Evolutionary conservation across 1,140 invertebrate genomes (phyloP).

Genomic region (Frieseomelitta varia): DNA sequence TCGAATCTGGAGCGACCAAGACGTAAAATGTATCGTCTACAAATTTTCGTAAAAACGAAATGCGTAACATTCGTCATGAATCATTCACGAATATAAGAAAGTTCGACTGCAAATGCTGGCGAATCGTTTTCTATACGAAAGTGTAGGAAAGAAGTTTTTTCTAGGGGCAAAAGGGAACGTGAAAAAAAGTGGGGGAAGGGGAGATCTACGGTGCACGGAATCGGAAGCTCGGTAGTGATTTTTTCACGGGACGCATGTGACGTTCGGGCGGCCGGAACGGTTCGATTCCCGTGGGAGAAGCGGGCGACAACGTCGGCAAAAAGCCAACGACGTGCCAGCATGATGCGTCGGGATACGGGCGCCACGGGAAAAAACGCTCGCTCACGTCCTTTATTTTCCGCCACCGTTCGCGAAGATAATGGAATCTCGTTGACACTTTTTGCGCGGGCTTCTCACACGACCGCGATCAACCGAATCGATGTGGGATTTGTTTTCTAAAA

Average conservation of each 20-base stretch:
- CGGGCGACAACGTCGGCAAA: constrained; percentile 40
- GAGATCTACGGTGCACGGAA: neutral
- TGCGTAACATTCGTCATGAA: neutral
- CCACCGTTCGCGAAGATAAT: constrained; percentile 25
- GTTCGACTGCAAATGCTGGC: neutral
- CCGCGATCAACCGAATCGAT: neutral
- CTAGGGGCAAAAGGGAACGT: neutral
- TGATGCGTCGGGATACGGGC: constrained; percentile 49
- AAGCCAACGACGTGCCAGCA: constrained; percentile 47
- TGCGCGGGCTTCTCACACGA: neutral
- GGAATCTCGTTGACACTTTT: constrained; percentile 47
- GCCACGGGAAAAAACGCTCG: constrained; percentile 50
- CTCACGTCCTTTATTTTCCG: constrained; percentile 46
- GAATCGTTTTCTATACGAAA: neutral
- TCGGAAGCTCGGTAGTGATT: neutral
- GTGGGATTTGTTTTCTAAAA: neutral
- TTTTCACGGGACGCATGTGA: neutral
- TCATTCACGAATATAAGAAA: neutral
- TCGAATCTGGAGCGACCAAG: neutral
- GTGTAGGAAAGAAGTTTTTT: neutral
- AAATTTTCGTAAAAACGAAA: neutral
- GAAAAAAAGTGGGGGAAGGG: neutral
- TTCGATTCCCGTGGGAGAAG: constrained; percentile 34
- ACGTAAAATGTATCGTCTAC: neutral
- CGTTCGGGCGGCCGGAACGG: constrained; percentile 23